Evolutionary conservation across 2,797 vertebrate species (phyloP), one percentile per base, ranked within the genome.

Genomic region (Gadopsis marmoratus): DNA sequence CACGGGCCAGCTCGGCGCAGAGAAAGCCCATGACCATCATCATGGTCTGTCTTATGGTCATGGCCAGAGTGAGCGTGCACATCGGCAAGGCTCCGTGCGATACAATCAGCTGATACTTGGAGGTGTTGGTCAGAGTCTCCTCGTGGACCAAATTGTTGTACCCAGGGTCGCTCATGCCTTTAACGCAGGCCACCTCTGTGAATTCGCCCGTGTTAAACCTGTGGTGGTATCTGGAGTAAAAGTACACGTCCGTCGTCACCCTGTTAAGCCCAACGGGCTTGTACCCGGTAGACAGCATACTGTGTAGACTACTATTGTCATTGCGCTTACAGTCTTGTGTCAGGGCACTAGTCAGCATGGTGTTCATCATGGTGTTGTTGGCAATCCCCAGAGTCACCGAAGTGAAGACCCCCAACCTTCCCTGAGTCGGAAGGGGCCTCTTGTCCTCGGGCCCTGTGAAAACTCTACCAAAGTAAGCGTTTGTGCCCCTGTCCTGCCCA

Each of bases 31-130:
- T n/a, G 55, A 43, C 9, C 54, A 76, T 76, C 43, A 76, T 76
- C 4, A 50, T 33, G 0, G 74, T 1, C 37, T 76, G 64, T 43
- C 74, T 33, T 0, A 76, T 59, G 19, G 63, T 76, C 74, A 76
- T 59, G 23, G 74, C 55, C n/a, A 76, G 47, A 5, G 74, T 76
- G 17, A 76, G 74, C 17, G 4, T 13, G 35, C 74, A 76, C 61
- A 75, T 56, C 21, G 72, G 53, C 53, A 75, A 55, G 1, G 61
- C 62, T 33, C 62, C 53, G 29, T 67, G 17, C 1, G 7, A 21
- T 12, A 51, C 14, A 5, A 35, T 51, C 1, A 76, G 23, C 11
- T 31, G 47, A 37, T 76, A 76, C 19, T 60, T 53, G 14, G 33
- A 29, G 0, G 31, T 6, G 2, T 5, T 0, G 12, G 2, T 47